These are phyloP conservation scores for Steinernema hermaphroditum DNA, from an alignment of 2,888 invertebrate genomes.

Conservation along the genomic window DNA sequence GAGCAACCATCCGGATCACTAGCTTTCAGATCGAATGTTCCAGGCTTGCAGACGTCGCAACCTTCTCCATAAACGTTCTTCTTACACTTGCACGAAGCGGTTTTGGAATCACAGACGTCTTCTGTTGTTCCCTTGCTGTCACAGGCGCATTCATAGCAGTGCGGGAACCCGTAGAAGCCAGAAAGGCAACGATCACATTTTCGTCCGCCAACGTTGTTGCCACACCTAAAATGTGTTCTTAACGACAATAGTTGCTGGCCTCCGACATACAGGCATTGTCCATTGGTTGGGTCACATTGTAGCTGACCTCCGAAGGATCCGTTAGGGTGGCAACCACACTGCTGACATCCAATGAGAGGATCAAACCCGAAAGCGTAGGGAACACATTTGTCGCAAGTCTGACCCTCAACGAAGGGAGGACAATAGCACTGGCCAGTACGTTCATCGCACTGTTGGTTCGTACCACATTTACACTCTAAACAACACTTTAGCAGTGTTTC, in stretches of 20 bases:
- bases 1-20: constrained; percentile 87
- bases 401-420: constrained; percentile 85
- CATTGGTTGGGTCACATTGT: constrained; percentile 85
- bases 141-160: constrained; percentile 77
- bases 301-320: constrained; percentile 79
- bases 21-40: constrained; percentile 84
- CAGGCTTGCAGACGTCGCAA: constrained; percentile 84
- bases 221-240: constrained; percentile 71
- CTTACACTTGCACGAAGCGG: constrained; percentile 81
- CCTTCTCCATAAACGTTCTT: constrained; percentile 77
- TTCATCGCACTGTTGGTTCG: constrained; percentile 86
- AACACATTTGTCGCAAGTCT: constrained; percentile 84
- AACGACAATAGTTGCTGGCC: constrained; percentile 37
- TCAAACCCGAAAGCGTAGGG: constrained; percentile 88
- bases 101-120: constrained; percentile 82
- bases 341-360: constrained; percentile 89
- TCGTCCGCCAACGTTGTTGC: constrained; percentile 82
- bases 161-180: constrained; percentile 80
- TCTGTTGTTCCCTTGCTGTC: constrained; percentile 72
- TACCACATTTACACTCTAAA: constrained; percentile 72
- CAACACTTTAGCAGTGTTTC: not conserved
- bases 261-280: constrained; percentile 85
- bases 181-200: constrained; percentile 84
- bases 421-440: constrained; percentile 86
- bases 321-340: constrained; percentile 83